Evolutionary conservation across 2,888 invertebrate species (phyloP).

Genomic region (Lasioglossum zephyrum): DNA sequence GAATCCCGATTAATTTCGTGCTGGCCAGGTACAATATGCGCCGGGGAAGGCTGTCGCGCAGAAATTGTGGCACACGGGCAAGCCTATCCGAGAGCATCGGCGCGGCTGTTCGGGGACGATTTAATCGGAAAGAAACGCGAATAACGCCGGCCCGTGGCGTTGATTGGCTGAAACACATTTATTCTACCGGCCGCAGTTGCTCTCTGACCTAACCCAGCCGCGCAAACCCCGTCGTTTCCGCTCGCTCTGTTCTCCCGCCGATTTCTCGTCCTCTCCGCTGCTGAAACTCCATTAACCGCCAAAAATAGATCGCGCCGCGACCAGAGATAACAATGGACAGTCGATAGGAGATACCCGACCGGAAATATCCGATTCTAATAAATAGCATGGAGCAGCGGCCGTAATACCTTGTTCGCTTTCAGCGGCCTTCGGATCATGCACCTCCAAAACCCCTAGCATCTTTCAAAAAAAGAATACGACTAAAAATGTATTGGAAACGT

Average conservation of each 20-base stretch:
- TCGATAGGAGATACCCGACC: constrained; percentile 65
- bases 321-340: constrained; percentile 70
- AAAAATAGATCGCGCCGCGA: constrained; percentile 73
- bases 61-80: constrained; percentile 71
- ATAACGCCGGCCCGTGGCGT: constrained; percentile 58
- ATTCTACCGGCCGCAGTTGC: constrained; percentile 46
- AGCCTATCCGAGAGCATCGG: constrained; percentile 38
- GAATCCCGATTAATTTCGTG: constrained; percentile 80
- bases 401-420: not conserved
- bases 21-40: constrained; percentile 57
- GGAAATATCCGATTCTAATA: constrained; percentile 55
- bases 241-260: constrained; percentile 8
- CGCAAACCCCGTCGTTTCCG: not conserved
- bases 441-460: not conserved
- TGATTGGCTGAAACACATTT: constrained; percentile 75
- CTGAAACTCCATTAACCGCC: constrained; percentile 76
- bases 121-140: constrained; percentile 78
- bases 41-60: constrained; percentile 53
- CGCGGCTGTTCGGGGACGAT: constrained; percentile 60
- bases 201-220: constrained; percentile 14
- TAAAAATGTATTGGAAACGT: not conserved
- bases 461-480: not conserved
- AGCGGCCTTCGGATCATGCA: not conserved
- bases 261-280: constrained; percentile 36
- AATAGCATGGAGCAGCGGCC: constrained; percentile 25